Conservation (phyloP, 2,888 invertebrate species). For the Hyposoter didymator region DNA sequence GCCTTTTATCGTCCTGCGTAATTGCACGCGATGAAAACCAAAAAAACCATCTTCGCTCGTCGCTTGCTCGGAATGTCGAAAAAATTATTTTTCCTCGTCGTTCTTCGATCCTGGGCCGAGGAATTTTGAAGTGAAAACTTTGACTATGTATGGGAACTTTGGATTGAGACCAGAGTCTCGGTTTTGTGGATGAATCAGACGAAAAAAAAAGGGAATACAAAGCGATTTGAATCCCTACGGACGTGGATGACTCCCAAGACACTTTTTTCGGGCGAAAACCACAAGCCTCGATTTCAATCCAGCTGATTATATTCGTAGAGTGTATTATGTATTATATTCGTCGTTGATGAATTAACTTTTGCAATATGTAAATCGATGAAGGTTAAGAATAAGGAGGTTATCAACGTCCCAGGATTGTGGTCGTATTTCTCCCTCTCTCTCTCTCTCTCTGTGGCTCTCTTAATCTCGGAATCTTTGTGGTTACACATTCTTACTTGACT, state of each 20-base stretch:
- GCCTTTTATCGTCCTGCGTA: constrained; percentile 31
- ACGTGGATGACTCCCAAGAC: constrained; percentile 26
- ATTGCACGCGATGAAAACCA: constrained; percentile 3
- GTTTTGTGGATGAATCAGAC: neutral
- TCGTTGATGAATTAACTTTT: constrained; percentile 49
- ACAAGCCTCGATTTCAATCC: constrained; percentile 36
- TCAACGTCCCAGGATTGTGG: constrained; percentile 33
- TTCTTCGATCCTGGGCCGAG: neutral
- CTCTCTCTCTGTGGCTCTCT: constrained; percentile 38
- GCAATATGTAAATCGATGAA: constrained; percentile 41
- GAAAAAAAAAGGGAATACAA: neutral
- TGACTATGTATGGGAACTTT: too few relatives aligned
- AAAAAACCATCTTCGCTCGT: neutral
- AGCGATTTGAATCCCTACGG: constrained; percentile 12
- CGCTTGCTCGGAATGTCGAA: neutral
- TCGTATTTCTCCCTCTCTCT: constrained; percentile 46
- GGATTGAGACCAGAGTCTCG: neutral
- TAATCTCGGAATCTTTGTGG: constrained; percentile 35
- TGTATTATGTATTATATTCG: constrained; percentile 15
- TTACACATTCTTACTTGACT: constrained; percentile 37
- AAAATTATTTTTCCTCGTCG: neutral
- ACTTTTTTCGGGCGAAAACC: constrained; percentile 43
- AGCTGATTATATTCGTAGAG: constrained; percentile 40
- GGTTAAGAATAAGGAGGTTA: constrained; percentile 30
- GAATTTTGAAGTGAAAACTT: neutral